Conservation (phyloP, 1,140 invertebrate genomes). For the Dreissena rostriformis region DNA sequence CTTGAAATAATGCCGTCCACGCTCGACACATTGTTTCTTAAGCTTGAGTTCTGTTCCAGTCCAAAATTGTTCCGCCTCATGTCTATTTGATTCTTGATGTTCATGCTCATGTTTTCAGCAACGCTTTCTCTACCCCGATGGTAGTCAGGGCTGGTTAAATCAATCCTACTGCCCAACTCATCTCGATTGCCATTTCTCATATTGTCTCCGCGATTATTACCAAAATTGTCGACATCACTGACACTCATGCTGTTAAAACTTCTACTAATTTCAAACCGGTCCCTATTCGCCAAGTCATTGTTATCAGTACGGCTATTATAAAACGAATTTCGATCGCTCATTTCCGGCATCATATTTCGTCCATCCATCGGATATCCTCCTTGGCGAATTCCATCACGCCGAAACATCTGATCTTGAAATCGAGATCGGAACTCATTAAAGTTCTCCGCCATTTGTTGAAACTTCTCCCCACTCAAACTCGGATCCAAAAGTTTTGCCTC, state of each 20-base stretch:
- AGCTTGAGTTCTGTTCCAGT: slow-evolving; percentile 22
- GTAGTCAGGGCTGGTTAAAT: slow-evolving; percentile 42
- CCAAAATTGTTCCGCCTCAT: slow-evolving; percentile 22
- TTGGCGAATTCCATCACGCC: slow-evolving; percentile 29
- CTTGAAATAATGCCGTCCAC: slow-evolving; percentile 27
- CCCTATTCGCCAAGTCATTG: slow-evolving; percentile 26
- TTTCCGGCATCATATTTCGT: slow-evolving; percentile 45
- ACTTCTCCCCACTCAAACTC: slow-evolving; percentile 40
- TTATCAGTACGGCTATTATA: slow-evolving; percentile 40
- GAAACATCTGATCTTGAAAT: slow-evolving; percentile 53
- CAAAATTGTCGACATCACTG: slow-evolving; percentile 32
- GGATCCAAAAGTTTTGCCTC: slow-evolving; percentile 41
- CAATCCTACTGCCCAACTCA: slow-evolving; percentile 47
- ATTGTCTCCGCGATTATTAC: slow-evolving; percentile 27
- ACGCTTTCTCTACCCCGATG: slow-evolving; percentile 30
- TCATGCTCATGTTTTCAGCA: slow-evolving; percentile 37
- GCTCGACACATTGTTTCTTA: slow-evolving; percentile 27
- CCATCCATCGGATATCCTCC: slow-evolving; percentile 27
- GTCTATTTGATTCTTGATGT: slow-evolving; percentile 20
- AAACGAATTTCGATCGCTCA: slow-evolving; percentile 45
- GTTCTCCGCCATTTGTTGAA: slow-evolving; percentile 55
- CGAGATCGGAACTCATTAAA: slow-evolving; percentile 47
- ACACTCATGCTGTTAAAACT: slow-evolving; percentile 50
- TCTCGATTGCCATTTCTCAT: slow-evolving; percentile 32
- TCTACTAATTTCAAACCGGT: slow-evolving; percentile 40